Percentiles rank a stretch among this genome's conserved stretches.
phyloP scores from a whole-genome alignment of 1,140 invertebrate species.

The Platyura marginata region DNA sequence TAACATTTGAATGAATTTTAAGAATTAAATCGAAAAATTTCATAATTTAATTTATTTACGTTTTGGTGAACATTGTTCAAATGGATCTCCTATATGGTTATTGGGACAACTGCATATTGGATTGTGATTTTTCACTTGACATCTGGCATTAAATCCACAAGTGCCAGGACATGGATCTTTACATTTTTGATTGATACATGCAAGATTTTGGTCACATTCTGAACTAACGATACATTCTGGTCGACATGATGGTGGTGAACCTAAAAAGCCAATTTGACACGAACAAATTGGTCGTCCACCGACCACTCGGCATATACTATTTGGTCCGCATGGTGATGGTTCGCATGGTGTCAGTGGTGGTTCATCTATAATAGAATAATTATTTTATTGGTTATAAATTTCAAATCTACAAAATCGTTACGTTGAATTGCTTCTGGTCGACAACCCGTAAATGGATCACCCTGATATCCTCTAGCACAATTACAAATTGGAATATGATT shows the following conservation, averaged over 20 bases:
- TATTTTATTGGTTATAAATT: slow-evolving; percentile 1
- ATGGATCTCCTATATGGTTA: slow-evolving; percentile 62
- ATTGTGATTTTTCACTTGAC: slow-evolving; percentile 65
- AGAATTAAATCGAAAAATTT: too few relatives aligned
- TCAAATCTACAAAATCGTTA: slow-evolving; percentile 22
- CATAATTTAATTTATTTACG: slow-evolving; percentile 30
- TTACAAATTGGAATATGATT: slow-evolving; percentile 67
- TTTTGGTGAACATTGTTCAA: slow-evolving; percentile 49
- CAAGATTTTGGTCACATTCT: slow-evolving; percentile 48
- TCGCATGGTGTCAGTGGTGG: slow-evolving; percentile 47
- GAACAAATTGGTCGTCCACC: slow-evolving; percentile 58
- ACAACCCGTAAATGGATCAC: slow-evolving; percentile 68
- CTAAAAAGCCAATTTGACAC: slow-evolving; percentile 54
- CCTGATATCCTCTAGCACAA: slow-evolving; percentile 51
- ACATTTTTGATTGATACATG: slow-evolving; percentile 66
- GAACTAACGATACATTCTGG: slow-evolving; percentile 64
- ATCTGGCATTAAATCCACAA: slow-evolving; percentile 60
- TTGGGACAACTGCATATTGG: slow-evolving; percentile 67
- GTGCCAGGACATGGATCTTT: slow-evolving; percentile 60
- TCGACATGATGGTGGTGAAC: slow-evolving; percentile 53
- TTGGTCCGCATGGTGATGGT: slow-evolving; percentile 61
- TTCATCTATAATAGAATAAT: slow-evolving; percentile 18
- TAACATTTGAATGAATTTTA: too few relatives aligned
- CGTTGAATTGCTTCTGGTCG: slow-evolving; percentile 32
- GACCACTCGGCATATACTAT: slow-evolving; percentile 52